Evolutionary conservation across 2,888 invertebrate genomes (phyloP).

Genomic region (Sarcophaga rosellei): DNA sequence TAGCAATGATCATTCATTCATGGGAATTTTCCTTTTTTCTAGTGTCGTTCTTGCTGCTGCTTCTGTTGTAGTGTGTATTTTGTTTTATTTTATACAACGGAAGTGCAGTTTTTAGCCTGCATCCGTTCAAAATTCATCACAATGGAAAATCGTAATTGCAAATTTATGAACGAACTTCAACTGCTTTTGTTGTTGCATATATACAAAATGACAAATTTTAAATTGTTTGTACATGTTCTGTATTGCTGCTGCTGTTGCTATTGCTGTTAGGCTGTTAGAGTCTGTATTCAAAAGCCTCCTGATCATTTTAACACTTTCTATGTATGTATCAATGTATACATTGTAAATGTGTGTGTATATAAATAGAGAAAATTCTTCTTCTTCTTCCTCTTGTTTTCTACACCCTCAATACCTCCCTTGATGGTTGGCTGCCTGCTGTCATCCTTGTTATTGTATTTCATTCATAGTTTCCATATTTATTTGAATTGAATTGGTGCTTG

Average conservation of each 20-base stretch:
- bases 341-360: not conserved
- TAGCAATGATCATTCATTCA: conserved; percentile 3
- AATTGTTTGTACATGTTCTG: conserved; percentile 54
- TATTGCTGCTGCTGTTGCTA: not conserved
- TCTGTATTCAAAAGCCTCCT: no score
- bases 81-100: conserved; percentile 46
- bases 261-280: not conserved
- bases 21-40: not conserved
- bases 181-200: conserved; percentile 63
- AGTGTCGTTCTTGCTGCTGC: no score
- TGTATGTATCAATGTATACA: not conserved
- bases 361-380: no score
- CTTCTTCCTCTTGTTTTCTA: not conserved
- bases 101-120: conserved; percentile 64
- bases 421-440: not conserved
- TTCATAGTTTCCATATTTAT: conserved; percentile 55
- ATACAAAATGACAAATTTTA: conserved; percentile 46
- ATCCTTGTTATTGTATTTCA: not conserved
- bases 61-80: not conserved
- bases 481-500: conserved; percentile 59
- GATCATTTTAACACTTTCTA: conserved; percentile 47
- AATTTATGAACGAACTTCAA: conserved; percentile 66
- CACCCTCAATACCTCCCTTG: not conserved
- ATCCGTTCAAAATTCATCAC: conserved; percentile 65
- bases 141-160: conserved; percentile 68